Evolutionary conservation across 2,888 invertebrate genomes (phyloP), one percentile per base, ranked within the genome.

Genomic region (Meloe dianella): DNA sequence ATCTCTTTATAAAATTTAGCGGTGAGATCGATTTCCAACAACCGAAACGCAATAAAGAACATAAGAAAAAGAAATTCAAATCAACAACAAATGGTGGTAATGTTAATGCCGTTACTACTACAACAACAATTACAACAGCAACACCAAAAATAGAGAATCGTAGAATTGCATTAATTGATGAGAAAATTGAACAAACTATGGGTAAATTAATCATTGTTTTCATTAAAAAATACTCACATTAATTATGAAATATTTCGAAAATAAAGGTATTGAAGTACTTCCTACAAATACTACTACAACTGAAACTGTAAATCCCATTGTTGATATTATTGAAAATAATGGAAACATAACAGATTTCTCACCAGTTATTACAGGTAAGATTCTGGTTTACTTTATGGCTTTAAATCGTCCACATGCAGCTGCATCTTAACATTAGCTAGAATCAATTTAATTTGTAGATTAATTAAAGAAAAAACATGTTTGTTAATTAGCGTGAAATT

Each of bases 51-150:
- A 81, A 78, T 73, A 89, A 89, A 77, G 87, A 89, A 51, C 80
- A 85, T 73, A 90, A 89, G 81, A 89, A 89, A 80, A 89, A 88
- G 78, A 89, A 88, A 75, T 78, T 82, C 58, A 84, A 87, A 73
- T 75, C 80, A 27, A 72, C 78, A 12, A 74, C 20, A 30, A 27
- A 27, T 30, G 29, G 35, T 35, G 56, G 14, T 12, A 66, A 59
- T 57, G 65, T 71, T 47, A 65, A 70, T 29, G 67, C 68, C 38
- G 67, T 29, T 20, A 62, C 65, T 20, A 58, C 67, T 14, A 63
- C 70, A 10, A 64, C 71, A 10, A 56, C 75, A 9, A 64, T 71
- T 8, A 57, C 75, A 8, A 71, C 8, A 22, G 60, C 66, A 10
- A 64, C 70, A 8, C 63, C 71, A 10, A 59, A 75, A 7, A 63